Evolutionary conservation across 2,113 vertebrate genomes (phyloP).

Genomic region (Lontra canadensis): DNA sequence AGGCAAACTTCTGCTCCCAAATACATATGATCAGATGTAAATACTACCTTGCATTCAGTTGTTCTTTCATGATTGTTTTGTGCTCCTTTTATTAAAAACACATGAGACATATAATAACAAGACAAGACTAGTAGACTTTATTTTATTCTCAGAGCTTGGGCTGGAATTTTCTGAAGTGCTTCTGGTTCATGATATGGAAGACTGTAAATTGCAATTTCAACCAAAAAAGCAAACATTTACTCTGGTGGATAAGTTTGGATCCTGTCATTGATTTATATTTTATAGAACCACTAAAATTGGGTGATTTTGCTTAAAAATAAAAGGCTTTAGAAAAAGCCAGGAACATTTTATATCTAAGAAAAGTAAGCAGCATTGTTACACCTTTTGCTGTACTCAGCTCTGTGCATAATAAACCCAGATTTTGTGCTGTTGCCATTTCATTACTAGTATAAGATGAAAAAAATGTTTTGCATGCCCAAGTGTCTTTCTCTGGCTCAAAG

Average conservation of each 20-base stretch:
- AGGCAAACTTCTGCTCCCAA: constrained; percentile 68
- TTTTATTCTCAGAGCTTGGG: constrained; percentile 75
- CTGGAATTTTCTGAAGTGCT: constrained; percentile 67
- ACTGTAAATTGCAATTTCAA: constrained; percentile 61
- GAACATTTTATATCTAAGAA: constrained; percentile 58
- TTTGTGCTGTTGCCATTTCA: constrained; percentile 60
- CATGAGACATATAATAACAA: neutral
- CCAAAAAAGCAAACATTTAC: constrained; percentile 66
- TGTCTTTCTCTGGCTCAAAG: constrained; percentile 39
- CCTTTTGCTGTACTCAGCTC: constrained; percentile 62
- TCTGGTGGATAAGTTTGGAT: constrained; percentile 74
- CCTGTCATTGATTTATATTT: constrained; percentile 63
- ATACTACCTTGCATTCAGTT: constrained; percentile 78
- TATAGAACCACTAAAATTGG: constrained; percentile 69
- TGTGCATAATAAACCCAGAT: constrained; percentile 34
- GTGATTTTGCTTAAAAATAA: constrained; percentile 71
- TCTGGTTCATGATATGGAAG: constrained; percentile 66
- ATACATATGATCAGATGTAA: constrained; percentile 75
- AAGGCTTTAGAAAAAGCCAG: constrained; percentile 50
- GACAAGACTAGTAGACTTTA: constrained; percentile 71
- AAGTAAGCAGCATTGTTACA: constrained; percentile 46
- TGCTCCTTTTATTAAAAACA: constrained; percentile 78
- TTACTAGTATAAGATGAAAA: constrained; percentile 68
- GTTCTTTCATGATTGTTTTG: constrained; percentile 64
- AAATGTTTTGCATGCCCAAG: constrained; percentile 33